These are phyloP conservation scores for Nineta flava DNA, from an alignment of 2,888 invertebrate species.

Conservation along the genomic window DNA sequence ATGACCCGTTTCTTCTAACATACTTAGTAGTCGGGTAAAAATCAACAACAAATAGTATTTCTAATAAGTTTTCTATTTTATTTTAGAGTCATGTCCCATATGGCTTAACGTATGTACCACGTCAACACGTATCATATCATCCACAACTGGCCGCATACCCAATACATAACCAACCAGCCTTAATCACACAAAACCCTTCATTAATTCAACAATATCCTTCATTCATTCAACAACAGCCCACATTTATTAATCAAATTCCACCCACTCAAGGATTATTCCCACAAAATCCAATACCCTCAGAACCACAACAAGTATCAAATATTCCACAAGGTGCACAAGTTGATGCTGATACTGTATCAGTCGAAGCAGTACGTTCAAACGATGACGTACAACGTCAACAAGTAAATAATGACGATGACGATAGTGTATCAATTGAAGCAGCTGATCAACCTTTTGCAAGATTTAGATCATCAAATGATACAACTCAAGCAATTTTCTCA, in stretches of 20 bases:
- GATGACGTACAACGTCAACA: not conserved
- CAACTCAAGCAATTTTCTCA: too few species aligned
- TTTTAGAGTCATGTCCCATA: too few species aligned
- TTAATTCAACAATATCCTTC: not conserved
- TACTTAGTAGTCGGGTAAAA: too few species aligned
- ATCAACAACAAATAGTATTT: too few species aligned
- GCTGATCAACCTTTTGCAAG: too few species aligned
- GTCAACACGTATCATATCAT: too few species aligned
- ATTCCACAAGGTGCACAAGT: not conserved
- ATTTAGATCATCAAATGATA: not conserved
- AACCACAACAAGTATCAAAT: not conserved
- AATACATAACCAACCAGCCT: too few species aligned
- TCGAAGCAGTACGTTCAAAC: conserved; percentile 18
- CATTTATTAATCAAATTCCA: not conserved
- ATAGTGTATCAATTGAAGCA: not conserved
- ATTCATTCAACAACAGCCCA: not conserved
- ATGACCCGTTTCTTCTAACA: too few species aligned
- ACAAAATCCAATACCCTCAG: not conserved
- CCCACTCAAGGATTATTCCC: not conserved
- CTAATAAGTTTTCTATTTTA: too few species aligned
- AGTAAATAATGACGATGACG: not conserved
- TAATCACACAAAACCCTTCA: not conserved
- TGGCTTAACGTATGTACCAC: too few species aligned
- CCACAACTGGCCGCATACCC: too few species aligned
- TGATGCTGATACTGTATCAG: conserved; percentile 19